Percentiles rank a stretch among this genome's conserved stretches.
phyloP scores from a whole-genome alignment of 2,888 invertebrate genomes.

The Macrosiphum euphorbiae region DNA sequence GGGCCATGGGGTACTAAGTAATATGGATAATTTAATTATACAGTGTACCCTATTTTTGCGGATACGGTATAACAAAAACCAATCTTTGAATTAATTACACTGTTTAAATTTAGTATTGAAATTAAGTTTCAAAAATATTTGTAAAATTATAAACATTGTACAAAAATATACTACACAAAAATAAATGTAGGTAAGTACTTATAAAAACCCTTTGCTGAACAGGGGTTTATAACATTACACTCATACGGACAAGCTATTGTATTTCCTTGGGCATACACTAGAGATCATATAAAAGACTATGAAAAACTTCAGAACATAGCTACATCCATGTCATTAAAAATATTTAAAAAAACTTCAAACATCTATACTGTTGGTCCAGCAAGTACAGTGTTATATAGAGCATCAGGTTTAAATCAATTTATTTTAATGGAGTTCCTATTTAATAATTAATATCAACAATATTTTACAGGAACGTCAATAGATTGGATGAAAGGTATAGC shows the following conservation, averaged over 20 bases:
- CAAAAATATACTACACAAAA: neutral
- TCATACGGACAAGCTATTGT: constrained; percentile 52
- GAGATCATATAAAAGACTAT: neutral
- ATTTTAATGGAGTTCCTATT: neutral
- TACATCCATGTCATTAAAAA: constrained; percentile 16
- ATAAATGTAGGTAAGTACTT: neutral
- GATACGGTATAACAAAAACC: neutral
- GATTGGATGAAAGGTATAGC: constrained; percentile 52
- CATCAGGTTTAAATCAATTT: constrained; percentile 21
- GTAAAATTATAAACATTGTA: neutral
- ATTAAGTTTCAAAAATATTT: neutral
- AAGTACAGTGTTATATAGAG: neutral
- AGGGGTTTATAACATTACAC: constrained; percentile 58
- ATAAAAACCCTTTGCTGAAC: neutral
- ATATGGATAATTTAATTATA: no score
- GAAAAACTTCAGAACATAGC: neutral
- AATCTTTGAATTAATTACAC: neutral
- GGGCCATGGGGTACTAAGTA: no score
- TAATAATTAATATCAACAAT: constrained; percentile 5
- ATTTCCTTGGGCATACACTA: constrained; percentile 48
- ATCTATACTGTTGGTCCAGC: constrained; percentile 24
- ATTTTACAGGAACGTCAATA: constrained; percentile 36
- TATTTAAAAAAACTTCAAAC: constrained; percentile 35
- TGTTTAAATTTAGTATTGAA: neutral
- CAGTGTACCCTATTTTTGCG: no score